Evolutionary conservation across 1,140 invertebrate species (phyloP).

Genomic region (Bombus balteatus): DNA sequence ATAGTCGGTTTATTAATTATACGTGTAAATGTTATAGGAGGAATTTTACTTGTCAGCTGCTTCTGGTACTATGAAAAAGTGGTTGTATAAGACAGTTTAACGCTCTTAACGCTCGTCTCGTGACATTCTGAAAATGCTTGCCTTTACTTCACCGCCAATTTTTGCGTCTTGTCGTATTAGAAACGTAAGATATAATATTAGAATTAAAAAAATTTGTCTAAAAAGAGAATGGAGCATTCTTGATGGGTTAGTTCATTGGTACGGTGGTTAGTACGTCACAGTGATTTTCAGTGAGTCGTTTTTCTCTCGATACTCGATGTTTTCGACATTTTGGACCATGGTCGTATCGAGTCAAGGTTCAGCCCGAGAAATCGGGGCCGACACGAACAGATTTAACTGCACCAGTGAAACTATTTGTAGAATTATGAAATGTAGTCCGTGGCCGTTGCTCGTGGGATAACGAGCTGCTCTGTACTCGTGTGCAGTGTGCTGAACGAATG

Average conservation of each 20-base stretch:
- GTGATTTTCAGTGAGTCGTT: no score
- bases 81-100: no score
- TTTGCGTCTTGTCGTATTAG: neutral
- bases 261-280: no score
- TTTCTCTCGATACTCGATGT: neutral
- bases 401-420: slow-evolving; percentile 57
- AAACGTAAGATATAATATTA: neutral
- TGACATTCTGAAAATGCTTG: no score
- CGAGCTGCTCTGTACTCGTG: neutral
- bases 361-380: slow-evolving; percentile 54
- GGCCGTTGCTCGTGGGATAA: slow-evolving; percentile 27
- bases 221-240: no score
- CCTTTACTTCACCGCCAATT: no score
- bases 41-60: neutral
- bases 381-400: slow-evolving; percentile 49
- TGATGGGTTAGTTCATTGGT: no score
- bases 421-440: slow-evolving; percentile 48
- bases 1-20: neutral
- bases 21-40: no score
- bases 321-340: slow-evolving; percentile 20
- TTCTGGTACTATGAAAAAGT: no score
- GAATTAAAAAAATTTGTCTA: no score
- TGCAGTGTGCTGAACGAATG: neutral
- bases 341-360: slow-evolving; percentile 58
- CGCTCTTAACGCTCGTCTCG: no score